A percentile compares a stretch with the other conserved stretches of the same genome.
These are phyloP conservation scores for Mellilla xanthometata DNA, from an alignment of 2,888 invertebrate genomes.

Conservation along the genomic window DNA sequence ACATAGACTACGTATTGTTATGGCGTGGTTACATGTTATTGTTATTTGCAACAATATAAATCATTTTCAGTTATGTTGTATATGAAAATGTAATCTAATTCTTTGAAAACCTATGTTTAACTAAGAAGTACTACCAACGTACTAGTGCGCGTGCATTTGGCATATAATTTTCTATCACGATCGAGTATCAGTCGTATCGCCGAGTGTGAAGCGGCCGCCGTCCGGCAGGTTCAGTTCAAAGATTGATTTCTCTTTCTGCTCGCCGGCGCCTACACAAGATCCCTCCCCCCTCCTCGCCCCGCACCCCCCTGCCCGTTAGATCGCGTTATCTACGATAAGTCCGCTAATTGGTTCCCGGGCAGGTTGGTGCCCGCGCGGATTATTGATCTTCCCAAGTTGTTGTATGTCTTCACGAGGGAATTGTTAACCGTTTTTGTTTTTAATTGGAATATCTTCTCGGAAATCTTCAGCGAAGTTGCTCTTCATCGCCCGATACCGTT, in stretches of 20 bases:
- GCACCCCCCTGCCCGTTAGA: constrained; percentile 46
- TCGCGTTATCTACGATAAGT: constrained; percentile 73
- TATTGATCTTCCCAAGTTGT: constrained; percentile 67
- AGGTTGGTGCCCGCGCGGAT: constrained; percentile 66
- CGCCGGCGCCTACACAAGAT: constrained; percentile 52
- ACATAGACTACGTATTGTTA: no score
- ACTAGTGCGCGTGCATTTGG: no score
- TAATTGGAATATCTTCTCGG: constrained; percentile 48
- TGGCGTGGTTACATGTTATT: no score
- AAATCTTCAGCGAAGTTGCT: constrained; percentile 22
- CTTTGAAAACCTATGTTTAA: no score
- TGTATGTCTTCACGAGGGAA: constrained; percentile 66
- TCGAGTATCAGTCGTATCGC: no score
- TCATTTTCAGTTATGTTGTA: no score
- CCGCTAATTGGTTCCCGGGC: constrained; percentile 70
- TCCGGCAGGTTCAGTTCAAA: constrained; percentile 59
- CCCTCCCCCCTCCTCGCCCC: constrained; percentile 26
- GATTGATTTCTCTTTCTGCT: constrained; percentile 76
- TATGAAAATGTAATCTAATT: no score
- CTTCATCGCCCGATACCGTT: not conserved
- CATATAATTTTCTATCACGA: no score
- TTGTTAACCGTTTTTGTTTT: constrained; percentile 66
- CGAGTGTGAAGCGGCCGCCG: constrained; percentile 32
- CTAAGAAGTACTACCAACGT: no score
- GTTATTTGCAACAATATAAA: no score